Base-by-base conservation (phyloP, 1,140 invertebrate genomes). In the Acromyrmex echinatior region DNA sequence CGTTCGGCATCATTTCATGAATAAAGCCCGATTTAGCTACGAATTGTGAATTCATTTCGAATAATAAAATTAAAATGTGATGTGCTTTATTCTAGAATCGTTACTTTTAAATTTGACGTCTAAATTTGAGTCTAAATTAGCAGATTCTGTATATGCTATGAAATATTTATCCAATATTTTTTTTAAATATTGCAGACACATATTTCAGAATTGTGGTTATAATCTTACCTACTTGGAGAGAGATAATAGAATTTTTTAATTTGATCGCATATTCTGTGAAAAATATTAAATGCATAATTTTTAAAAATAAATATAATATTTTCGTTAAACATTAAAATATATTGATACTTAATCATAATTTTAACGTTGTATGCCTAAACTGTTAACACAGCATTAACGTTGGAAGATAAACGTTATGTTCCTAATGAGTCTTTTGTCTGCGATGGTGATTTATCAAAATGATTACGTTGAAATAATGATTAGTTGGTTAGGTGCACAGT, bases 21-120 rank as follows among this genome's bases (percentile, higher is more conserved):
- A 86, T 79, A 92, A 92, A 91, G 90, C 88, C 84, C 88, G 80
- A 90, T 78, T 92, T 87, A 88, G 84, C 86, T 89, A 88, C 86
- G 85, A 92, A 91, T 86, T 68, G 49, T 10, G 18, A 66, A 66
- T 79, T 66, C n/a, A 45, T 60, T 53, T 16, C 12, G 45, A n/a
- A 25, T 45, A 28, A 85, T 58, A n/a, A 68, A 28, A 3, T 66
- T 66, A 39, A 25, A 70, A 81, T 51, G 31, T 18, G 18, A 56
- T 68, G 1, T 25, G 28, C 49, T 56, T 58, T 9, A 28, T 71
- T 70, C 53, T 39, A 53, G 28, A 16, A 68, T 56, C 49, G 12
- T 53, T 35, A 80, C 35, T 21, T 66, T 0, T 18, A 65, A 56
- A 39, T 56, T 21, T 25, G 31, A 14, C n/a, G 21, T 21, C 21